These are phyloP conservation scores for Jordanella pulchra DNA, from an alignment of 2,797 vertebrate genomes.

Conservation along the genomic window DNA sequence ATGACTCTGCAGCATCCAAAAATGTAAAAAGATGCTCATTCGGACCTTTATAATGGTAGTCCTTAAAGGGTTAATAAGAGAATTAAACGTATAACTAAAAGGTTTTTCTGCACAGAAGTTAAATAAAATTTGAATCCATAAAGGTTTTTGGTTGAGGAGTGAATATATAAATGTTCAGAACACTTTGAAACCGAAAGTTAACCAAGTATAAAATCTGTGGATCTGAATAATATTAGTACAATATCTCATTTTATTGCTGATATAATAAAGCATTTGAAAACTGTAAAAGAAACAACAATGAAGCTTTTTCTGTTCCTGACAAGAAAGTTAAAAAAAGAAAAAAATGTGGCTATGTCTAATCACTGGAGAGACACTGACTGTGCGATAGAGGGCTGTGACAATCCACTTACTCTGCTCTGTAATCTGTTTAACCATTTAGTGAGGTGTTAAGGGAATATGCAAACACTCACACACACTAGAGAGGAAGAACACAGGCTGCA, in stretches of 20 bases:
- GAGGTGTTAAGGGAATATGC: slow-evolving; percentile 86
- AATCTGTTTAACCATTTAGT: slow-evolving; percentile 98
- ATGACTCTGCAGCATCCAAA: too few species aligned
- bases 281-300: not conserved
- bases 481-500: slow-evolving; percentile 43
- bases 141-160: not conserved
- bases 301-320: not conserved
- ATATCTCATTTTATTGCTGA: not conserved
- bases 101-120: not conserved
- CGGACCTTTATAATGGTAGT: too few species aligned
- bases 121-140: not conserved
- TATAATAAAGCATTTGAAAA: slow-evolving; percentile 2
- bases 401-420: slow-evolving; percentile 98
- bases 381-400: slow-evolving; percentile 95
- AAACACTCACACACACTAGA: slow-evolving; percentile 59
- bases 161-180: not conserved
- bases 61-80: too few species aligned
- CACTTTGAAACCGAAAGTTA: not conserved
- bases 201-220: not conserved
- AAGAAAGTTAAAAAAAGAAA: slow-evolving; percentile 22
- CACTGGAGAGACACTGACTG: slow-evolving; percentile 87
- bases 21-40: too few species aligned
- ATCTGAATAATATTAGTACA: not conserved
- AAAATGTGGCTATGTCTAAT: slow-evolving; percentile 87
- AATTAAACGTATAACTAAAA: not conserved